Conservation (phyloP, 1,140 invertebrate genomes). For the Drosophila watanabei region DNA sequence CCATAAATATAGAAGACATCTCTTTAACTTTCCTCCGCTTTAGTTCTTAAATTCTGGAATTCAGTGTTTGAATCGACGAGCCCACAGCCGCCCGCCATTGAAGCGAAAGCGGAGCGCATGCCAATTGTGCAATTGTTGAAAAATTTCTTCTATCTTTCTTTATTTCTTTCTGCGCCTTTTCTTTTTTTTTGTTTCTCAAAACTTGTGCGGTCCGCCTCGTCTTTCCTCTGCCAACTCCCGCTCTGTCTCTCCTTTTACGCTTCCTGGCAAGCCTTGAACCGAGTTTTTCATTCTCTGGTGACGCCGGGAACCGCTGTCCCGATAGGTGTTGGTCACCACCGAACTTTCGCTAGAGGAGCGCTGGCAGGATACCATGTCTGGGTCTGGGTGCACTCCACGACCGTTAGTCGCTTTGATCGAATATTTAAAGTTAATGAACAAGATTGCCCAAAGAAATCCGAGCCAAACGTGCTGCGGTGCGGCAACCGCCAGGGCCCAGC, state of each 20-base stretch:
- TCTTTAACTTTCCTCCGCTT: background rate
- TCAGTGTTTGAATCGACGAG: slow-evolving; percentile 41
- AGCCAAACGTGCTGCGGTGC: slow-evolving; percentile 16
- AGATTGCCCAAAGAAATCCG: slow-evolving; percentile 47
- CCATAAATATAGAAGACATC: slow-evolving; percentile 13
- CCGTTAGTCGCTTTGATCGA: slow-evolving; percentile 69
- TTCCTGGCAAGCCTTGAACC: slow-evolving; percentile 46
- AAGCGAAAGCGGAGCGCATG: slow-evolving; percentile 70
- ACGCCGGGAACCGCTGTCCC: slow-evolving; percentile 34
- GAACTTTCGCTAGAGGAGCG: slow-evolving; percentile 42
- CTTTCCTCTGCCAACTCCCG: slow-evolving; percentile 9
- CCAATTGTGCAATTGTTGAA: slow-evolving; percentile 79
- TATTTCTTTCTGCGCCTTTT: background rate
- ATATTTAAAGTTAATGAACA: slow-evolving; percentile 79
- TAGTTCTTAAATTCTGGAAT: slow-evolving; percentile 8
- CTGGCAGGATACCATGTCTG: background rate
- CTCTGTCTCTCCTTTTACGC: slow-evolving; percentile 29
- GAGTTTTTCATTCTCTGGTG: slow-evolving; percentile 44
- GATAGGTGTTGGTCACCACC: slow-evolving; percentile 71
- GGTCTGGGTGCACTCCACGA: background rate
- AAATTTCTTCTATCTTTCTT: slow-evolving; percentile 50
- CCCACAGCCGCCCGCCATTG: slow-evolving; percentile 50
- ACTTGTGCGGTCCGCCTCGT: slow-evolving; percentile 69
- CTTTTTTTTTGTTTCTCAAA: slow-evolving; percentile 47
- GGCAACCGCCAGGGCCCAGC: slow-evolving; percentile 42